Conservation (phyloP, 2,797 vertebrate species). For the Micromesistius poutassou region DNA sequence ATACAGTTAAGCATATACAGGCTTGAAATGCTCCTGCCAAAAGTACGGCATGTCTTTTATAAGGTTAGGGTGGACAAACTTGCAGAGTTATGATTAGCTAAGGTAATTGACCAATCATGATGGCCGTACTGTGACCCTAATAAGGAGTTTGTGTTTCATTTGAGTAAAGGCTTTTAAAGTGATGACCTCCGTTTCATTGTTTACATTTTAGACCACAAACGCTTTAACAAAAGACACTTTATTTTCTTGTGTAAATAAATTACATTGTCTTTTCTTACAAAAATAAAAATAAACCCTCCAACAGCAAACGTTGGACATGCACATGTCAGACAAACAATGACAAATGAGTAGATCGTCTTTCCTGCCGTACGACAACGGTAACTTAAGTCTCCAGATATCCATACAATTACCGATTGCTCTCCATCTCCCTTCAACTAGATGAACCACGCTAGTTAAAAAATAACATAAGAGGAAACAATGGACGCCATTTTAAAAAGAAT, state of each 20-base stretch:
- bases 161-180: not conserved
- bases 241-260: constrained; percentile 73
- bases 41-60: not conserved
- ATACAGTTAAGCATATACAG: not conserved
- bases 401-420: not conserved
- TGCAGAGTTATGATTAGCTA: not conserved
- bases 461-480: not conserved
- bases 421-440: not conserved
- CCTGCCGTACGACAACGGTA: not conserved
- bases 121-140: not conserved
- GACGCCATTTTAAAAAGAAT: not conserved
- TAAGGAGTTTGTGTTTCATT: not conserved
- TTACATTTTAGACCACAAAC: not conserved
- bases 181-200: not conserved
- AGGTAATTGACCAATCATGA: not conserved
- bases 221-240: constrained; percentile 68
- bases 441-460: not conserved
- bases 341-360: not conserved
- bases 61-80: not conserved
- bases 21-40: not conserved
- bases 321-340: constrained; percentile 38
- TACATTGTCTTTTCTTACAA: constrained; percentile 56
- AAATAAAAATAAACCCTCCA: constrained; percentile 59
- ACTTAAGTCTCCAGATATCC: not conserved
- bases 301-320: constrained; percentile 38